These are phyloP conservation scores for Wasmannia auropunctata DNA, from an alignment of 1,140 invertebrate genomes.

Conservation along the genomic window DNA sequence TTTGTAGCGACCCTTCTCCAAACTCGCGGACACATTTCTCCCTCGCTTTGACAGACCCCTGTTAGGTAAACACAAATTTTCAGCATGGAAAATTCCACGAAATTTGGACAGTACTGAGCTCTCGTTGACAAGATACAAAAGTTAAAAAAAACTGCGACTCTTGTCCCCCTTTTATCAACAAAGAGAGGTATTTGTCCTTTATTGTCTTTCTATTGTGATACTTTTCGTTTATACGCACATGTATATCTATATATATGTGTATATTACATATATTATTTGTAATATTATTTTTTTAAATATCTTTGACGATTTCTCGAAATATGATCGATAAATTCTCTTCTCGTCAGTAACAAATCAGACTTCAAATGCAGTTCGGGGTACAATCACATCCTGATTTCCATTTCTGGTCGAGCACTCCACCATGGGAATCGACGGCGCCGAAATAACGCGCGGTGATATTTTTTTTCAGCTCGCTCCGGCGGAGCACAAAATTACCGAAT, in stretches of 20 bases:
- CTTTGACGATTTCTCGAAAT: neutral
- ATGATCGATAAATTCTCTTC: neutral
- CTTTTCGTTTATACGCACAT: neutral
- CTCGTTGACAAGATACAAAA: neutral
- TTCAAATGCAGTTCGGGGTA: constrained; percentile 5
- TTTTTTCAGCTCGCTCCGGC: constrained; percentile 52
- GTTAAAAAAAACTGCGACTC: neutral
- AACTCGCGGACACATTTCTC: constrained; percentile 20
- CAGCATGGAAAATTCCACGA: neutral
- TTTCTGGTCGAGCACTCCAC: constrained; percentile 13
- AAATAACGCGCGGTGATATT: constrained; percentile 47
- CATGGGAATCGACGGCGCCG: constrained; percentile 36
- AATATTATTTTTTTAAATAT: neutral
- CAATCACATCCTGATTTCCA: constrained; percentile 31
- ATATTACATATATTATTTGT: neutral
- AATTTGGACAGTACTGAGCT: neutral
- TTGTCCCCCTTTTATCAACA: neutral
- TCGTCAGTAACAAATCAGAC: neutral
- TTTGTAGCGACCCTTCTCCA: constrained; percentile 22
- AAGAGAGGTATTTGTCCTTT: neutral
- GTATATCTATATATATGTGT: neutral
- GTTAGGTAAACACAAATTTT: constrained; percentile 39
- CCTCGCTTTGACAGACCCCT: constrained; percentile 28
- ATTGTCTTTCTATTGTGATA: neutral
- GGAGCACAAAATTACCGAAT: constrained; percentile 59